Conservation (phyloP, 2,113 vertebrate genomes). For the Lampris incognitus region DNA sequence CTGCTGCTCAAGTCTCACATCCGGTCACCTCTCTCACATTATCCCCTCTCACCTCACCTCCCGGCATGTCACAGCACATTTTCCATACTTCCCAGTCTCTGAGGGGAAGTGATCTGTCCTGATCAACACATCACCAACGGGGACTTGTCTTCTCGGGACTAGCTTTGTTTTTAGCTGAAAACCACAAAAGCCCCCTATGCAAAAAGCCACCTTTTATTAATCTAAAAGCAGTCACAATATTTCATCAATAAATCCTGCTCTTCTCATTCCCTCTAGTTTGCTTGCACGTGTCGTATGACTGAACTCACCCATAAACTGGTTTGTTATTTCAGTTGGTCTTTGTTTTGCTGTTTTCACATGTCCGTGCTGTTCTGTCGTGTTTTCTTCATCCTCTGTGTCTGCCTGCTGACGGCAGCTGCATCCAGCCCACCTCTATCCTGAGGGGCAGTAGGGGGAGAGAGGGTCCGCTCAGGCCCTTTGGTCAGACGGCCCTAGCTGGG, state of each 20-base stretch:
- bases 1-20: neutral
- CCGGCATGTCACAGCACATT: neutral
- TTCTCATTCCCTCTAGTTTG: too few relatives aligned
- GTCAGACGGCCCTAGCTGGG: slow-evolving; percentile 68
- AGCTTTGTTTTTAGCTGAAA: neutral
- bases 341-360: slow-evolving; percentile 16
- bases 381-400: slow-evolving; percentile 24
- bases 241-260: too few relatives aligned
- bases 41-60: neutral
- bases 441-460: slow-evolving; percentile 80
- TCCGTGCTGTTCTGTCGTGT: slow-evolving; percentile 9
- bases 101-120: neutral
- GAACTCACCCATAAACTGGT: neutral
- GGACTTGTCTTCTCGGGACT: too few relatives aligned
- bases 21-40: slow-evolving; percentile 1
- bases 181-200: too few relatives aligned
- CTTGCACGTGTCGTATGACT: too few relatives aligned
- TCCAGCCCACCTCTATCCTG: slow-evolving; percentile 84
- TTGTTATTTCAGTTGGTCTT: neutral
- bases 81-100: neutral
- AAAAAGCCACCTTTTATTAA: neutral
- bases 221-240: neutral
- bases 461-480: slow-evolving; percentile 73
- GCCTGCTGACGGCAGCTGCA: slow-evolving; percentile 71
- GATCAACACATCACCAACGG: too few relatives aligned